phyloP scores from a whole-genome alignment of 2,797 vertebrate species.

The Pipistrellus nathusii region DNA sequence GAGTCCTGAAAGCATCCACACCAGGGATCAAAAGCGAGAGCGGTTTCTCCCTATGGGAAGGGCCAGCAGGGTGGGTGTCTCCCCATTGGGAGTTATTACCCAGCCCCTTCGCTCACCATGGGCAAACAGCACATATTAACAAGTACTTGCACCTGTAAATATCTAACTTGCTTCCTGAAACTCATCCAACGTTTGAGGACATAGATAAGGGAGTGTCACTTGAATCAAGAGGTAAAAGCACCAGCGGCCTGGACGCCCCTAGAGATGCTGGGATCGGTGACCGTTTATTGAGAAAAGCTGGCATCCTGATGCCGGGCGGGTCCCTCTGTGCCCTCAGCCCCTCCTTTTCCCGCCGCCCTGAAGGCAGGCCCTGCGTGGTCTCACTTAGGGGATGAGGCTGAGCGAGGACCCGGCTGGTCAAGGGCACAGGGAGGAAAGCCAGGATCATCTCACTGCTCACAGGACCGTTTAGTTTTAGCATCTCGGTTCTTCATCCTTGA shows the following conservation, averaged over 20 bases:
- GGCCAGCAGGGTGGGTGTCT: accelerated
- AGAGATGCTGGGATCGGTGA: background rate
- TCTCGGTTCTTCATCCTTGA: background rate
- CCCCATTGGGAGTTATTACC: background rate
- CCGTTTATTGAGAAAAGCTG: accelerated
- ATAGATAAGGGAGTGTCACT: background rate
- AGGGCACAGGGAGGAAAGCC: too few species aligned
- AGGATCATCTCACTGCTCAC: background rate
- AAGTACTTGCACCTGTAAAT: background rate
- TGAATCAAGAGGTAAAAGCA: background rate
- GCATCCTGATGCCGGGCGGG: background rate
- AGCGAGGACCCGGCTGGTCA: background rate
- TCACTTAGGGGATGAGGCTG: background rate
- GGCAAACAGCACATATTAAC: background rate
- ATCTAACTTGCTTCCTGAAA: background rate
- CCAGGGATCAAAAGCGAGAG: background rate
- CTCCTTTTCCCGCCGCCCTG: background rate
- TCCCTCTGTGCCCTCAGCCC: background rate
- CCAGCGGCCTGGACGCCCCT: background rate
- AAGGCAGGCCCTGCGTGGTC: too few species aligned
- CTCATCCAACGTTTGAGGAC: background rate
- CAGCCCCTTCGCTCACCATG: background rate
- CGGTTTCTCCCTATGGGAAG: background rate
- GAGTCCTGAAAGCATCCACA: background rate
- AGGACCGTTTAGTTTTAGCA: background rate